Evolutionary conservation across 2,888 invertebrate genomes (phyloP), one percentile per base, ranked within the genome.

Genomic region (Drosophila paramelanica): DNA sequence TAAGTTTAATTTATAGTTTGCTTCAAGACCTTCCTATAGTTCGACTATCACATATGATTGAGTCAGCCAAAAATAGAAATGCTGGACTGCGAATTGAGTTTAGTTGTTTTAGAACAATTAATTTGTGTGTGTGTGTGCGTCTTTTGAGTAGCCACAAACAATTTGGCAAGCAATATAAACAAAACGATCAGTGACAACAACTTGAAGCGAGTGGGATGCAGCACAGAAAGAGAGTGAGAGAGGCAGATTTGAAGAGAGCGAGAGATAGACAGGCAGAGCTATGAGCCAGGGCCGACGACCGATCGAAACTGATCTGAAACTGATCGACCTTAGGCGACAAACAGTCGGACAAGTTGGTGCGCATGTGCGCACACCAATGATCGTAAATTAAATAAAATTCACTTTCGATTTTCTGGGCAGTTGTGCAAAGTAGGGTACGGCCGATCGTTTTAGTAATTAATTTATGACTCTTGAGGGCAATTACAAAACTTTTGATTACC

Each of bases 311-410:
- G 38, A 66, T 23, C 50, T 36, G 14, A 27, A 49, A 43, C 6
- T 25, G 66, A 51, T 53, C 64, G 72, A 73, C 67, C 71, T 70
- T 66, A 71, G 52, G 53, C 52, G 59, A 69, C 52, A 67, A 42
- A 42, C 17, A 53, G 60, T 33, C 23, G 53, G 20, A 39, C 53
- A 60, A 67, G 49, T 67, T 55, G 13, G 36, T 36, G 36, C 36
- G 31, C 10, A 31, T 31, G 53, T 55, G 56, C 43, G 56, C 56
- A 66, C 57, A 77, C 58, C 58, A 61, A 58, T 62, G 62, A 58
- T 78, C 51, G 88, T 81, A 73, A 79, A 87, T 87, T 81, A 81
- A 87, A 78, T 78, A 67, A 71, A 70, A 78, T 69, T 61, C 39
- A 87, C 84, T 87, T 81, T 81, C 81, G 81, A 83, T 87, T 81